Evolutionary conservation across 2,888 invertebrate species (phyloP), one percentile per base, ranked within the genome.

Genomic region (Scaptomyza caliginosa): DNA sequence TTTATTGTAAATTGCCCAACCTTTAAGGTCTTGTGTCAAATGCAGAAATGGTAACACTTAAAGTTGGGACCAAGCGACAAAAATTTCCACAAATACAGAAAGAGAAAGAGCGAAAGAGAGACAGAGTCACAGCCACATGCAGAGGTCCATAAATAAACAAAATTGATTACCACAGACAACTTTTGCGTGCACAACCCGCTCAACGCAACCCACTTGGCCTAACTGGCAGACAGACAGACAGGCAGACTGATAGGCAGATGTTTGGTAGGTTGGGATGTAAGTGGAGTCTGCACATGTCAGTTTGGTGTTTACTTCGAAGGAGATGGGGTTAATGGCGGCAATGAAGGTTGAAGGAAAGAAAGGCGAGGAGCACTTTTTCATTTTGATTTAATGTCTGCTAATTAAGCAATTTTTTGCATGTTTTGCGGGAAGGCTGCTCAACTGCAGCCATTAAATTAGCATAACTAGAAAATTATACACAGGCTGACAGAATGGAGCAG

Each of bases 381-480:
- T 81, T 87, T 76, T 87, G 87, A 83, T 83, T 83, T 87, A 83
- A 83, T 87, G 86, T 70, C 72, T 82, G 87, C 83, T 83, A 83
- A 83, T 83, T 83, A 83, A 82, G 85, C 73, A 75, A 79, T 79
- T 78, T 79, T 71, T 76, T 76, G 63, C 67, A 66, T 70, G 67
- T 67, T 68, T 62, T 66, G 2, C 10, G 28, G 26, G 26, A 2
- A 3, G 38, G 62, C 62, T 74, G 74, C 71, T 75, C 76, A 77
- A 65, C 77, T 67, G 82, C 86, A 81, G 74, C 67, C 81, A 70
- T 73, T 68, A 81, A 87, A 83, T 83, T 87, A 85, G 87, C 83
- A 83, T 83, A 87, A 83, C 83, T 83, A 83, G 87, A 76, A 68
- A 85, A 83, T 84, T 84, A 86, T 75, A 75, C 80, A 73, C 74